These are phyloP conservation scores for Paramuricea clavata DNA, from an alignment of 92 coral and sea anemone species.

Conservation along the genomic window DNA sequence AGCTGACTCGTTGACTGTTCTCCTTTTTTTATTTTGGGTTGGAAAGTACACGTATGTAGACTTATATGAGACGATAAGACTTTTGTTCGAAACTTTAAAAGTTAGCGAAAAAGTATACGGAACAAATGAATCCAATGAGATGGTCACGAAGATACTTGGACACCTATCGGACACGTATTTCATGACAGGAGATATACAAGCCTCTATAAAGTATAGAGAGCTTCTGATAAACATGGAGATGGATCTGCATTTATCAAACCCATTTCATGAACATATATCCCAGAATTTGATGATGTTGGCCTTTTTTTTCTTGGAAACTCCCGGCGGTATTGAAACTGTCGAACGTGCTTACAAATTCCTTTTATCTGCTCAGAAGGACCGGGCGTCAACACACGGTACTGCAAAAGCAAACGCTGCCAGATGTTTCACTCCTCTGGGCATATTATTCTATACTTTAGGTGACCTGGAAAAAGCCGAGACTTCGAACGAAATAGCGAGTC, in stretches of 20 bases:
- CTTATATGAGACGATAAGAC: not conserved
- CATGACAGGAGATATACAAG: not conserved
- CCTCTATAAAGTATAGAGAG: not conserved
- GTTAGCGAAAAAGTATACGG: conserved; percentile 16
- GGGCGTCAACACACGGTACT: not conserved
- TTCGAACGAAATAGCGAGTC: conserved; percentile 7
- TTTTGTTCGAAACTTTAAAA: conserved; percentile 29
- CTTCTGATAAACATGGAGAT: conserved; percentile 24
- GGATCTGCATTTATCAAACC: conserved; percentile 15
- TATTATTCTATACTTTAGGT: not conserved
- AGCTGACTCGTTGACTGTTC: conserved; percentile 19
- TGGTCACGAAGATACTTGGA: not conserved
- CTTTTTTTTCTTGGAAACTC: not conserved
- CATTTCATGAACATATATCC: conserved; percentile 24
- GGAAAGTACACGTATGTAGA: not conserved
- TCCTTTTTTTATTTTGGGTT: not conserved
- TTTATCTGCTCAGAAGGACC: not conserved
- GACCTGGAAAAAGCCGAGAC: conserved; percentile 24
- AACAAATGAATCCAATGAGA: not conserved
- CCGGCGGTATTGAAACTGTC: not conserved
- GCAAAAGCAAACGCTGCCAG: conserved; percentile 9
- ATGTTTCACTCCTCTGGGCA: not conserved
- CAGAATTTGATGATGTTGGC: not conserved
- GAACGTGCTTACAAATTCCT: not conserved
- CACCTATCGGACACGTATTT: not conserved